These are phyloP conservation scores for Hozukius guyotensis DNA, from an alignment of 2,797 vertebrate species.

Conservation along the genomic window DNA sequence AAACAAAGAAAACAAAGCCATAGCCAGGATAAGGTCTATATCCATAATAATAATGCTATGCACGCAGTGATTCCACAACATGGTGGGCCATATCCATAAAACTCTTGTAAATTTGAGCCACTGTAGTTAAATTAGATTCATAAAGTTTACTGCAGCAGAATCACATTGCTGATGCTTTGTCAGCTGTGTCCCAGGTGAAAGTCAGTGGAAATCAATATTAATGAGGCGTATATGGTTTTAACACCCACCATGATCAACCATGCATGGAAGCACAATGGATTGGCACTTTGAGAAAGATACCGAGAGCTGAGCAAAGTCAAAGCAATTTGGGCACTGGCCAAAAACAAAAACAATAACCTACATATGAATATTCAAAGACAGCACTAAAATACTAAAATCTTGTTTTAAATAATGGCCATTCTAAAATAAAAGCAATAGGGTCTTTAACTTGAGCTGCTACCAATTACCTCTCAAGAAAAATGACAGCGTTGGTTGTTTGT, in stretches of 20 bases:
- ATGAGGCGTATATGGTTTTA: neutral
- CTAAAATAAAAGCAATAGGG: neutral
- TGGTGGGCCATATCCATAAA: neutral
- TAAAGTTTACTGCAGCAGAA: slow-evolving; percentile 9
- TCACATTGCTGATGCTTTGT: slow-evolving; percentile 9
- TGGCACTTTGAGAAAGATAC: neutral
- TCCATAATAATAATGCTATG: neutral
- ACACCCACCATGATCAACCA: neutral
- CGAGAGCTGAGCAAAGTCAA: slow-evolving; percentile 6
- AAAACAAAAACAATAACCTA: neutral
- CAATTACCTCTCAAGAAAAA: neutral
- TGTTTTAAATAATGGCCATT: neutral
- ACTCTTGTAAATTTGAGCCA: neutral
- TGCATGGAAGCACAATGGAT: neutral
- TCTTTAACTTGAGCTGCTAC: neutral
- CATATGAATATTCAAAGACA: neutral
- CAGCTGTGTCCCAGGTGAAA: slow-evolving; percentile 16
- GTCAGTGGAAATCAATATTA: neutral
- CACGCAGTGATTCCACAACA: neutral
- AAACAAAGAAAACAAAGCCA: neutral
- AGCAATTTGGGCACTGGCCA: neutral
- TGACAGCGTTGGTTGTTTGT: neutral
- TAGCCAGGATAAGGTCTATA: neutral
- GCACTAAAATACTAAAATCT: neutral
- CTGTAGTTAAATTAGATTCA: neutral